Percentiles rank a stretch among this genome's conserved stretches.
Evolutionary conservation across 2,113 vertebrate species (phyloP).

Genomic region (Prochilodus magdalenae): DNA sequence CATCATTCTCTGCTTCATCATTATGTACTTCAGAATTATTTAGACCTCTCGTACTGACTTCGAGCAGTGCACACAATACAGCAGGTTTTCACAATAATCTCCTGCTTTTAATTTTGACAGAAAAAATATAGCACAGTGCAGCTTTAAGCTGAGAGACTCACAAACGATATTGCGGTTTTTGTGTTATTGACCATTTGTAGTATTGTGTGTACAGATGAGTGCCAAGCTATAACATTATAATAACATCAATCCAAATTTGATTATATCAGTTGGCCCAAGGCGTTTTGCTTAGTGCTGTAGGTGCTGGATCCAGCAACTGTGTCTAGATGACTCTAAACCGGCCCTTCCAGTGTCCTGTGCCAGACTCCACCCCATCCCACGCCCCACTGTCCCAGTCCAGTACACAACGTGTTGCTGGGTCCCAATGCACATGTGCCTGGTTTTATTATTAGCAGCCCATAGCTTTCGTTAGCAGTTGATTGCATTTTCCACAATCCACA

Average conservation of each 20-base stretch:
- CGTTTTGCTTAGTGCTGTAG: neutral
- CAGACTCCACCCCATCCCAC: neutral
- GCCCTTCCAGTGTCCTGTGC: neutral
- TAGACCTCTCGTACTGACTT: no score
- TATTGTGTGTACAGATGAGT: no score
- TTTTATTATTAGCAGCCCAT: constrained; percentile 18
- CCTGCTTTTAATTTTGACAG: no score
- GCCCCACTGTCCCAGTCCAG: neutral
- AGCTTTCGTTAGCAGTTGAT: constrained; percentile 45
- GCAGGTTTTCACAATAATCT: no score
- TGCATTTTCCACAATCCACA: constrained; percentile 33
- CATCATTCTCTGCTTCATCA: no score
- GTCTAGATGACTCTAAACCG: neutral
- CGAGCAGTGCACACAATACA: no score
- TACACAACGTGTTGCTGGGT: neutral
- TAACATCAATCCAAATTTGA: no score
- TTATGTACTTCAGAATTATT: no score
- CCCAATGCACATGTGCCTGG: neutral
- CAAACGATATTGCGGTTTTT: neutral
- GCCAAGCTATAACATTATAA: no score
- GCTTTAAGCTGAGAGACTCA: no score
- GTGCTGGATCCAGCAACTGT: neutral
- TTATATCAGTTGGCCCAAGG: neutral
- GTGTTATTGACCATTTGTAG: neutral
- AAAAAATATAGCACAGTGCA: no score